phyloP scores from a whole-genome alignment of 1,140 invertebrate species.

The Trichonephila clavata region DNA sequence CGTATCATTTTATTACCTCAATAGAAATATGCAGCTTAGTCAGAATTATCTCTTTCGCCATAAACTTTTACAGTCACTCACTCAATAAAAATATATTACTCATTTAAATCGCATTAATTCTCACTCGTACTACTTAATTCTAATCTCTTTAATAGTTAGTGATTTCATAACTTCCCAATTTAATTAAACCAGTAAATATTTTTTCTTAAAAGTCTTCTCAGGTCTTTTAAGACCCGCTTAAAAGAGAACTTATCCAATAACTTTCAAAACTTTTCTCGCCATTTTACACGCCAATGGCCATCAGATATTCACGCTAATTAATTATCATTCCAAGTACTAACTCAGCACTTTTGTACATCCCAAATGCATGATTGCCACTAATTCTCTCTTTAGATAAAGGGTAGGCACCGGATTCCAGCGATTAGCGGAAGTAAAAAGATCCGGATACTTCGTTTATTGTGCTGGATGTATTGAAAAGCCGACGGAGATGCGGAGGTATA shows the following conservation, averaged over 20 bases:
- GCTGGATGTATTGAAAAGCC: not conserved
- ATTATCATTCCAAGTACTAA: not conserved
- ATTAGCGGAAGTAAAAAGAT: not conserved
- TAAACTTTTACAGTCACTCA: no score
- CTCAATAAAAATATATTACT: not conserved
- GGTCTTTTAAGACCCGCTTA: no score
- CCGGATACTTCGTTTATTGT: not conserved
- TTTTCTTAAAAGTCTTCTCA: no score
- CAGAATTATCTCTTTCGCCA: no score
- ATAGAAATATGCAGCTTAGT: no score
- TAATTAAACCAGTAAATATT: not conserved
- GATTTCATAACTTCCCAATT: not conserved
- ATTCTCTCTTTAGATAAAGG: not conserved
- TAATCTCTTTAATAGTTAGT: not conserved
- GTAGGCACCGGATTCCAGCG: not conserved
- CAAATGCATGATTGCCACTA: not conserved
- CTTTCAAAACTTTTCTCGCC: not conserved
- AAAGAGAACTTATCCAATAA: not conserved
- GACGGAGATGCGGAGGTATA: not conserved
- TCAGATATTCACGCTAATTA: not conserved
- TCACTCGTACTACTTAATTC: not conserved
- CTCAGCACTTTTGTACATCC: not conserved
- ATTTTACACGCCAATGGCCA: not conserved
- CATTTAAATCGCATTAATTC: not conserved
- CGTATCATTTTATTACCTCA: no score